phyloP scores from a whole-genome alignment of 2,797 vertebrate species.

The Distichodus sexfasciatus region DNA sequence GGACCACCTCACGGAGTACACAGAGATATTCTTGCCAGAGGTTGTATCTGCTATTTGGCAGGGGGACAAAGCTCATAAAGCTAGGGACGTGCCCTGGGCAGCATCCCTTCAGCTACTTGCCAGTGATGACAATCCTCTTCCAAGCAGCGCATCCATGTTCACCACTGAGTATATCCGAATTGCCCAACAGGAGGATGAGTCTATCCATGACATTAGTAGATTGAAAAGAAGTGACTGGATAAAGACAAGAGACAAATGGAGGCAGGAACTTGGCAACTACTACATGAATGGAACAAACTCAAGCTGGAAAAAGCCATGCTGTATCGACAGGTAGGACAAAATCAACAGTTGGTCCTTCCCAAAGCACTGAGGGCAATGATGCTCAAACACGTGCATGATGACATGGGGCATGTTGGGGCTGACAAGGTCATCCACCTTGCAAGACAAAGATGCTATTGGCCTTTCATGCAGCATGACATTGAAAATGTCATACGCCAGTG shows the following conservation, averaged over 20 bases:
- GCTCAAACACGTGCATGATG: conserved; percentile 6
- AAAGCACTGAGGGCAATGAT: neutral
- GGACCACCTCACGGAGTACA: neutral
- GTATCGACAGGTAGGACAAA: neutral
- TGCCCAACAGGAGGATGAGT: neutral
- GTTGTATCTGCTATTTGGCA: neutral
- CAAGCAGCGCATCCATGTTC: neutral
- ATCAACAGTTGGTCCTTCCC: neutral
- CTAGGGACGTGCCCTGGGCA: neutral
- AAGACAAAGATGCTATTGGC: conserved; percentile 15
- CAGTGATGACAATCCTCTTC: neutral
- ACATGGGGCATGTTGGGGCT: conserved; percentile 18
- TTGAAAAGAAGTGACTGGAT: neutral
- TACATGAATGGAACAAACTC: conserved; percentile 4
- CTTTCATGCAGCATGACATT: neutral
- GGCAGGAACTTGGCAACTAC: neutral
- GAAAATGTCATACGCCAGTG: neutral
- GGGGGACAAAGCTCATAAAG: neutral
- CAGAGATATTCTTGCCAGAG: neutral
- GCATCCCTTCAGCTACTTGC: neutral
- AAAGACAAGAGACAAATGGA: neutral
- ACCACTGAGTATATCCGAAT: neutral
- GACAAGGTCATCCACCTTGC: conserved; percentile 2
- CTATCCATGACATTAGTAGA: neutral
- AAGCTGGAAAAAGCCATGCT: neutral